These are phyloP conservation scores for Sesia apiformis DNA, from an alignment of 2,888 invertebrate species.

Conservation along the genomic window DNA sequence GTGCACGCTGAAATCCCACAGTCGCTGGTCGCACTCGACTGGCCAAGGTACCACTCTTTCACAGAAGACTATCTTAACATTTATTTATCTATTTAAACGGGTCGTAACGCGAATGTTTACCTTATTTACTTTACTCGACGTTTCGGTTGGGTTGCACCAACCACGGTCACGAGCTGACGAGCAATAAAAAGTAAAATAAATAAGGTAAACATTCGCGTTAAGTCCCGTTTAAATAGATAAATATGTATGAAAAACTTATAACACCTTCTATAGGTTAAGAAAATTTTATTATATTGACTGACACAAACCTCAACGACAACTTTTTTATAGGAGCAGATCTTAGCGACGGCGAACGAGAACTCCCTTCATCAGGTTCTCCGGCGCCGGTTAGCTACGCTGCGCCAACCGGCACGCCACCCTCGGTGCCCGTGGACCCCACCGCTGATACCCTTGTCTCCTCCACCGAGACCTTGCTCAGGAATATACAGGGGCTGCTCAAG, in stretches of 20 bases:
- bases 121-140: neutral
- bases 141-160: neutral
- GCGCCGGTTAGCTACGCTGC: constrained; percentile 88
- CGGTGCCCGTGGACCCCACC: constrained; percentile 58
- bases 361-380: constrained; percentile 76
- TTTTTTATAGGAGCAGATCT: constrained; percentile 74
- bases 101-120: no score
- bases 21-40: no score
- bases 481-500: constrained; percentile 96
- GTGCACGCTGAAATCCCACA: no score
- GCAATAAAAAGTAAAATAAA: no score
- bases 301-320: neutral
- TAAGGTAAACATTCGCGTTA: no score
- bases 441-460: constrained; percentile 80
- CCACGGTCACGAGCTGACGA: no score
- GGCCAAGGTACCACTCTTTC: no score
- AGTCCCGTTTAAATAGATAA: no score
- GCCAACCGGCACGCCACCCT: constrained; percentile 74
- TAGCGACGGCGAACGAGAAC: constrained; percentile 83
- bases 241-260: neutral
- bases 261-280: neutral
- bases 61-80: no score
- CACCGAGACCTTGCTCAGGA: constrained; percentile 93
- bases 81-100: no score
- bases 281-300: neutral